Conservation (phyloP, 2,888 invertebrate genomes). For the Apotomis turbidana region DNA sequence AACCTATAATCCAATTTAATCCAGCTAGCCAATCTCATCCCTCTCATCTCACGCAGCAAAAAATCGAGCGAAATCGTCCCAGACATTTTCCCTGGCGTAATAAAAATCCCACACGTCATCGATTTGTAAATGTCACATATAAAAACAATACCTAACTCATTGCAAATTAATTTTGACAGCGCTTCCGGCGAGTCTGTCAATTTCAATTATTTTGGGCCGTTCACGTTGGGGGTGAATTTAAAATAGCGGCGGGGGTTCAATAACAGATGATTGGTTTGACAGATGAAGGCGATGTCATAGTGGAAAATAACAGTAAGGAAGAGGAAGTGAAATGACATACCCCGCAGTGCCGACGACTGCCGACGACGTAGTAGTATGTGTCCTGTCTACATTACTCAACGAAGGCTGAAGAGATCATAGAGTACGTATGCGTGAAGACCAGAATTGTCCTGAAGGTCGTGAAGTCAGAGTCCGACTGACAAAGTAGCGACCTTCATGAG, state of each 20-base stretch:
- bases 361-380: too few relatives aligned
- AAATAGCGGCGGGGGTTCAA: slow-evolving; percentile 44
- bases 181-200: slow-evolving; percentile 43
- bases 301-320: slow-evolving; percentile 10
- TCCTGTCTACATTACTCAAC: too few relatives aligned
- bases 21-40: background rate
- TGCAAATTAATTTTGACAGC: slow-evolving; percentile 35
- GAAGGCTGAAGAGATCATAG: too few relatives aligned
- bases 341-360: too few relatives aligned
- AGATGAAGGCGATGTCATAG: slow-evolving; percentile 26
- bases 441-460: too few relatives aligned
- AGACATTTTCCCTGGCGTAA: background rate
- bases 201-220: slow-evolving; percentile 46
- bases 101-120: slow-evolving; percentile 17
- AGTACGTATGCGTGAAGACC: too few relatives aligned
- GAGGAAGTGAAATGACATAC: too few relatives aligned
- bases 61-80: background rate
- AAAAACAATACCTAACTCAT: slow-evolving; percentile 36
- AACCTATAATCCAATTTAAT: slow-evolving; percentile 6
- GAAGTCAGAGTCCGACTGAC: too few relatives aligned
- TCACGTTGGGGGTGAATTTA: slow-evolving; percentile 46
- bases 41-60: background rate
- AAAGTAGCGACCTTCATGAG: too few relatives aligned
- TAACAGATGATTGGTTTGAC: slow-evolving; percentile 42
- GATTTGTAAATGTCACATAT: slow-evolving; percentile 16